A percentile compares a stretch with the other conserved stretches of the same genome.
Evolutionary conservation across 2,113 vertebrate species (phyloP).

Genomic region (Nerophis ophidion): DNA sequence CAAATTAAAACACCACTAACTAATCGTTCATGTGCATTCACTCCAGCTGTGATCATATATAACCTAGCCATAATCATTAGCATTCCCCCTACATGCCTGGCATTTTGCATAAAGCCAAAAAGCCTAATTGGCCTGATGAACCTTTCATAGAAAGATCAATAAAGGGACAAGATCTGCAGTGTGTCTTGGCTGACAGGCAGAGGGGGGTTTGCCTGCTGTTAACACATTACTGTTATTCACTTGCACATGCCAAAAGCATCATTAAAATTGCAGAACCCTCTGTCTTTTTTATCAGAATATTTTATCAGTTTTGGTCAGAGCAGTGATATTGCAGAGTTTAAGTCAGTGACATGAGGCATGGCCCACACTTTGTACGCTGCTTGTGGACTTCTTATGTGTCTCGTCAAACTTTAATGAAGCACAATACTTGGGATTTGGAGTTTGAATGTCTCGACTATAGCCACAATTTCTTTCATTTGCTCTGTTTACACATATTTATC

Average conservation of each 20-base stretch:
- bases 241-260: slow-evolving; percentile 63
- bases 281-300: slow-evolving; percentile 53
- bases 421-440: neutral
- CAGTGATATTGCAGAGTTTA: slow-evolving; percentile 49
- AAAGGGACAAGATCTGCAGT: slow-evolving; percentile 32
- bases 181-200: slow-evolving; percentile 20
- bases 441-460: neutral
- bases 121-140: slow-evolving; percentile 64
- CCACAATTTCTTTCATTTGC: too few relatives aligned
- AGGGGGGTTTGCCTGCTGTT: slow-evolving; percentile 28
- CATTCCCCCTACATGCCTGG: slow-evolving; percentile 62
- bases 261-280: slow-evolving; percentile 69
- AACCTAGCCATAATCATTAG: slow-evolving; percentile 60
- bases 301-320: slow-evolving; percentile 60
- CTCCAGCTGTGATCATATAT: slow-evolving; percentile 47
- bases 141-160: slow-evolving; percentile 46
- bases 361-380: slow-evolving; percentile 26
- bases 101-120: slow-evolving; percentile 57
- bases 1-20: slow-evolving; percentile 32
- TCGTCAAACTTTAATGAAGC: slow-evolving; percentile 14
- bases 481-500: too few relatives aligned
- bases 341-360: slow-evolving; percentile 52
- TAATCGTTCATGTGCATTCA: slow-evolving; percentile 30
- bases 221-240: slow-evolving; percentile 56
- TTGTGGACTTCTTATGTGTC: slow-evolving; percentile 42